Base-by-base conservation (phyloP, 1,140 invertebrate species). In the Ceratoteleas bidentatus region DNA sequence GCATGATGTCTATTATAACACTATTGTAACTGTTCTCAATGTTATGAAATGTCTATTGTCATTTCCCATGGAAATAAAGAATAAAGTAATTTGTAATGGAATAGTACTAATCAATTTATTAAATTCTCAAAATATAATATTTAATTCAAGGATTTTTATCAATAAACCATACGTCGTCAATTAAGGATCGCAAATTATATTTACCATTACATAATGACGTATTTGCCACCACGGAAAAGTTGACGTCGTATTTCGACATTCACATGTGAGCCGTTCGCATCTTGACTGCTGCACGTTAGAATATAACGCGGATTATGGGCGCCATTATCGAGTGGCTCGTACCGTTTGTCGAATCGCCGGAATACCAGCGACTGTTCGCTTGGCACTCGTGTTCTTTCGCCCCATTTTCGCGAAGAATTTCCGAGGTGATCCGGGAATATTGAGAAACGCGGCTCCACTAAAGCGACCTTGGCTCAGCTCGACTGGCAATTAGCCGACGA, bases 171-270 rank as follows among this genome's bases (percentile, higher is more conserved):
- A 24, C 24, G 4, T 24, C 4, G 4, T 24, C 24, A 24, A 24
- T 24, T 24, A 24, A 24, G 24, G 24, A 24, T 24, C 24, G 24
- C 24, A 24, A 24, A 24, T 24, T 24, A 24, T 4, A 88, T 88
- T 88, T 87, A 87, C 13, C 58, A 15, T 45, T 40, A 15, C 10
- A 14, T 38, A 45, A 40, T 70, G 54, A 34, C 47, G 40, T 33
- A 57, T 64, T 73, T 73, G 69, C 62, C 57, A 58, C 45, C 52
- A 33, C 76, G 70, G 58, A 62, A 70, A 65, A 57, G 85, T 65
- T 58, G n/a, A 14, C 14, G 8, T 57, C 60, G 45, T 65, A 75
- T 54, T 24, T 52, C 40, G 24, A 32, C 64, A 13, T 50, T 57
- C 45, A 65, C 60, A 52, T 54, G 50, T 54, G 24, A 50, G 40